Evolutionary conservation across 2,888 invertebrate genomes (phyloP), one percentile per base, ranked within the genome.

Genomic region (Melieria omissa): DNA sequence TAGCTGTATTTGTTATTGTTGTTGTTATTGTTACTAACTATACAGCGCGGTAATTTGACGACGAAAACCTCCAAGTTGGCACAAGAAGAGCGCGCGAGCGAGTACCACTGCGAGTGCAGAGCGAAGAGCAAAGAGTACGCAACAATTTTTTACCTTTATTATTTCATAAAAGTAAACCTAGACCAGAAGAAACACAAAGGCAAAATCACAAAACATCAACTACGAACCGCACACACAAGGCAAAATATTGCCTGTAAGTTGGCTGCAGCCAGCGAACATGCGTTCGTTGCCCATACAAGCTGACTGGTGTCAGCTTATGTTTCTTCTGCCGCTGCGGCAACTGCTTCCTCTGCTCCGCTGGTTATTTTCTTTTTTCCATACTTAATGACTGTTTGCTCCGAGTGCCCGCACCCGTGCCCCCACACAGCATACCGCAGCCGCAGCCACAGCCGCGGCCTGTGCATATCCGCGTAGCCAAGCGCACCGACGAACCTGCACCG

Each of bases 301-400:
- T 29, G 29, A 29, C 29, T 29, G 29, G 29, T 29, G 29, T 29
- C 29, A 29, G 29, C 29, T 29, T 29, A 29, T 29, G 29, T 29
- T 29, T 29, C 29, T 29, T 29, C 29, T 29, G 29, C 29, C 29
- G 29, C 29, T 0, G 29, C 16, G 16, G 16, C 55, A 55, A 55
- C 16, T 55, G 55, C 9, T 14, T 65, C 45, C 45, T 65, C 16
- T 65, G 44, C 65, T n/a, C 65, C 54, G 65, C 29, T 29, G 29
- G 14, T 46, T 57, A 58, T 57, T 45, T 57, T 46, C 57, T 66
- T 46, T 66, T 66, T 58, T 66, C 47, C 57, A 66, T 66, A 58
- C 58, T 66, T 58, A 58, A 58, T 66, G 47, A 41, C 41, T 58
- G 66, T 58, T 65, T 65, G 52, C 65, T 57, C 41, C 47, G 58